phyloP scores from a whole-genome alignment of 2,888 invertebrate genomes.

The Hydrotaea diabolus region DNA sequence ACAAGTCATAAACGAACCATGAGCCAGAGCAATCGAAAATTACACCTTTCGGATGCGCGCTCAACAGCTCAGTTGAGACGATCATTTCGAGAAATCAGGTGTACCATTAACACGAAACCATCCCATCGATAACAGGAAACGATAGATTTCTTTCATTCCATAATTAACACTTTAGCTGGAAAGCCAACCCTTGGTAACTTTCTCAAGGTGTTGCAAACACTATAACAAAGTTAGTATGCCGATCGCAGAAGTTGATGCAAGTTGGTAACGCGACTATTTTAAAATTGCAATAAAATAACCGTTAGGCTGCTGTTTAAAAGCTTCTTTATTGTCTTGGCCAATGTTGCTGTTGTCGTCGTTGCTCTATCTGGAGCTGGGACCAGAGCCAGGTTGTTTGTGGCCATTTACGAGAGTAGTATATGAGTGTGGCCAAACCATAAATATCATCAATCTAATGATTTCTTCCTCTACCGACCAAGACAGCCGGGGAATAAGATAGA shows the following conservation, averaged over 20 bases:
- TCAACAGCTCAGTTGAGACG: too few relatives aligned
- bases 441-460: constrained; percentile 66
- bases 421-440: constrained; percentile 62
- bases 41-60: too few relatives aligned
- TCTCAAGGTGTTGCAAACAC: background rate
- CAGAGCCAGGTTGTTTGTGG: constrained; percentile 1
- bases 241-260: background rate
- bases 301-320: constrained; percentile 63
- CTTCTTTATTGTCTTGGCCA: background rate
- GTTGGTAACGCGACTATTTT: constrained; percentile 46
- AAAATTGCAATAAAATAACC: constrained; percentile 51
- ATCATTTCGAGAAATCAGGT: too few relatives aligned
- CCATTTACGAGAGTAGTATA: constrained; percentile 54
- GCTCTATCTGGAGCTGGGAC: background rate
- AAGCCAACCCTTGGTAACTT: too few relatives aligned
- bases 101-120: too few relatives aligned
- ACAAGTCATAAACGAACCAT: too few relatives aligned
- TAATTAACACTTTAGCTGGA: too few relatives aligned
- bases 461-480: constrained; percentile 21
- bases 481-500: too few relatives aligned
- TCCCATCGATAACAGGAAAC: too few relatives aligned
- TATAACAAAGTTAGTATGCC: background rate
- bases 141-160: too few relatives aligned
- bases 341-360: constrained; percentile 3
- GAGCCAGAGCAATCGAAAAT: too few relatives aligned